Percentiles rank a stretch among this genome's conserved stretches.
phyloP scores from a whole-genome alignment of 2,113 vertebrate genomes.

The Cinclus mexicanus region DNA sequence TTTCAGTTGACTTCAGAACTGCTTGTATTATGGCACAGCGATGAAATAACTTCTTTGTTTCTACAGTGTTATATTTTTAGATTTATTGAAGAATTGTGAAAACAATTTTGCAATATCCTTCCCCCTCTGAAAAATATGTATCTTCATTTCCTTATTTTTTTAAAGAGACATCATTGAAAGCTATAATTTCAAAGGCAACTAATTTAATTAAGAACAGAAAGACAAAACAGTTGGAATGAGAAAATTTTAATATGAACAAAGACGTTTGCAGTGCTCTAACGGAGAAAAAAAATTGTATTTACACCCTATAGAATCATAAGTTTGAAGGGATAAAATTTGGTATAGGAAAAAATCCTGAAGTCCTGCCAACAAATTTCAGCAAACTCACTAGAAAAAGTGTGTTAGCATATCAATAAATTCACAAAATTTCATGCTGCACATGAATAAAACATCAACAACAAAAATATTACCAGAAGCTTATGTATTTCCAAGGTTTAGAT shows the following conservation, averaged over 20 bases:
- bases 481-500: neutral
- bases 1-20: neutral
- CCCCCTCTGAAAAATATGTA: neutral
- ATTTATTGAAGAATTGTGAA: conserved; percentile 1
- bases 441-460: neutral
- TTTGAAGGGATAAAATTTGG: neutral
- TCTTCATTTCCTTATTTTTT: conserved; percentile 15
- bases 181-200: neutral
- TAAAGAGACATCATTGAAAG: neutral
- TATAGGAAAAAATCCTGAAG: neutral
- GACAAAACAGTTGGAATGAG: neutral
- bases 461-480: neutral
- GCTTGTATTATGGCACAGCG: neutral
- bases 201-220: neutral
- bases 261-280: neutral
- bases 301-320: neutral
- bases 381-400: neutral
- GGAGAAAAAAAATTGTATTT: neutral
- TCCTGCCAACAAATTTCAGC: neutral
- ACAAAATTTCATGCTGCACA: neutral
- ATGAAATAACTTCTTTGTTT: conserved; percentile 4
- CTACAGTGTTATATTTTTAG: conserved; percentile 12
- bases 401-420: neutral
- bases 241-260: neutral
- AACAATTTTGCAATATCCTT: conserved; percentile 53